Conservation (phyloP, 1,140 invertebrate species). For the silkworm (Bombyx mori) region ASM3026992v2 NC_085112.1:13884001-13884500, state of each 20-base stretch:
- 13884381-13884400: neutral
- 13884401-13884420: no score
- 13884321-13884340: constrained; percentile 57
- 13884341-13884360: constrained; percentile 62
- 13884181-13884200: constrained; percentile 60
- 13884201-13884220: constrained; percentile 52
- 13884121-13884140: constrained; percentile 68
- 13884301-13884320: constrained; percentile 36
- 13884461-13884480: no score
- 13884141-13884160: constrained; percentile 65
- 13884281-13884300: constrained; percentile 62
- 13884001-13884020: constrained; percentile 44
- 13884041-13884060: constrained; percentile 64
- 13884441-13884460: no score
- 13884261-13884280: constrained; percentile 48
- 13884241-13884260: constrained; percentile 48
- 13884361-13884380: constrained; percentile 53
- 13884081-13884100: constrained; percentile 66
- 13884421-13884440: no score
- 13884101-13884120: constrained; percentile 60
- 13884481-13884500: neutral
- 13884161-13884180: constrained; percentile 56
- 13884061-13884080: constrained; percentile 63
- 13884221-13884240: constrained; percentile 60
- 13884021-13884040: constrained; percentile 49